A percentile compares a stretch with the other conserved stretches of the same genome.
phyloP scores from a whole-genome alignment of 2,113 vertebrate species.

The Plecturocebus donacophilus region DNA sequence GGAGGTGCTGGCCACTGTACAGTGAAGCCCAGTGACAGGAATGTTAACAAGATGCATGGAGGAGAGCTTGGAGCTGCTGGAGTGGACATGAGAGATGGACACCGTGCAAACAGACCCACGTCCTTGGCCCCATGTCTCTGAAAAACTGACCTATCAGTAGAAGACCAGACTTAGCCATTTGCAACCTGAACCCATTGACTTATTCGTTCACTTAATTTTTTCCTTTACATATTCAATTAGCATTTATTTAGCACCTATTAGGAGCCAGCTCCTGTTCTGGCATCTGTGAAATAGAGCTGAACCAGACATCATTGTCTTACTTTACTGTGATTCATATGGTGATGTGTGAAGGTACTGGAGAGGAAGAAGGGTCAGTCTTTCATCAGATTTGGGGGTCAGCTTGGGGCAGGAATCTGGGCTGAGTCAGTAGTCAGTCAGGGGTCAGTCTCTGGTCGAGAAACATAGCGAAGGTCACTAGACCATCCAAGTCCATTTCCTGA shows the following conservation, averaged over 20 bases:
- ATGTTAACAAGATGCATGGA: not conserved
- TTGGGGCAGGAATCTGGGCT: not conserved
- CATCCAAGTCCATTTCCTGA: not conserved
- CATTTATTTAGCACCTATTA: constrained; percentile 38
- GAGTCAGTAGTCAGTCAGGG: not conserved
- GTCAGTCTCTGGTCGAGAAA: not conserved
- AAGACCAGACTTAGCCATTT: not conserved
- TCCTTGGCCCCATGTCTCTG: not conserved
- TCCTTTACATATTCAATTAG: not conserved
- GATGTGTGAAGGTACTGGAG: not conserved
- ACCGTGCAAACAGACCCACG: not conserved
- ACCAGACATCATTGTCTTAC: not conserved
- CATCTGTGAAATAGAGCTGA: not conserved
- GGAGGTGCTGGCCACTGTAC: not conserved
- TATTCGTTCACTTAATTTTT: not conserved
- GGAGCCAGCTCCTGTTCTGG: constrained; percentile 25
- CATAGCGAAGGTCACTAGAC: not conserved
- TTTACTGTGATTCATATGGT: constrained; percentile 16
- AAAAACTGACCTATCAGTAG: not conserved
- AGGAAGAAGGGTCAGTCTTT: not conserved
- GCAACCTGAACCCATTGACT: not conserved
- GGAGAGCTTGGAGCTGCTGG: not conserved
- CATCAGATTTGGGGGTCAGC: not conserved
- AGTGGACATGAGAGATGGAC: not conserved
- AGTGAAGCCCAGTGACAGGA: not conserved